These are phyloP conservation scores for Labroides dimidiatus DNA, from an alignment of 2,797 vertebrate species.

Conservation along the genomic window DNA sequence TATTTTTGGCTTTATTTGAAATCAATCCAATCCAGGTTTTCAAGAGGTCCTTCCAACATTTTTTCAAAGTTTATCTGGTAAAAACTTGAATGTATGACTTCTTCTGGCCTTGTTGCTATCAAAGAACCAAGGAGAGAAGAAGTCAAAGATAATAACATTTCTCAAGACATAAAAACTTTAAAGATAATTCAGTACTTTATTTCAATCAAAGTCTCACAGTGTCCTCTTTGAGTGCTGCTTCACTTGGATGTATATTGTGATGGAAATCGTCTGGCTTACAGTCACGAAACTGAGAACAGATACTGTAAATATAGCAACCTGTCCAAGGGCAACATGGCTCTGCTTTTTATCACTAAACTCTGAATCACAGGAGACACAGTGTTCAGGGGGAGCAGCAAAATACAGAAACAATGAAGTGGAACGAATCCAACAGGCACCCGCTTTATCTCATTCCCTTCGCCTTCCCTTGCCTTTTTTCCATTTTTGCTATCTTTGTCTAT, in stretches of 20 bases:
- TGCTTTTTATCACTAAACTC: slow-evolving; percentile 63
- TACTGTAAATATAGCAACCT: slow-evolving; percentile 67
- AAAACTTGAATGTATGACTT: neutral
- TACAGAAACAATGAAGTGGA: slow-evolving; percentile 85
- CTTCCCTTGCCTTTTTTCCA: slow-evolving; percentile 73
- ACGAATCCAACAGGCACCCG: slow-evolving; percentile 82
- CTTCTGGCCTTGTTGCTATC: slow-evolving; percentile 41
- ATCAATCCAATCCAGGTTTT: neutral
- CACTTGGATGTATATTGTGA: neutral
- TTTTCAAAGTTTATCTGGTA: no score
- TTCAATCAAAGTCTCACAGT: neutral
- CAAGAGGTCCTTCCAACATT: no score
- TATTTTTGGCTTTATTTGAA: no score
- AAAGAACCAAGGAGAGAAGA: slow-evolving; percentile 16
- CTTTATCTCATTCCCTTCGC: slow-evolving; percentile 81
- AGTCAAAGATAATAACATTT: neutral
- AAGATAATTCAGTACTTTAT: neutral
- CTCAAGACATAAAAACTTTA: neutral
- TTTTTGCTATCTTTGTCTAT: slow-evolving; percentile 85
- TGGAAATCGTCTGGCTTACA: slow-evolving; percentile 15
- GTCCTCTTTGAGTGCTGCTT: neutral
- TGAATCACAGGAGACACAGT: slow-evolving; percentile 61
- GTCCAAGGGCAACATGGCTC: slow-evolving; percentile 68
- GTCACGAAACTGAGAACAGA: slow-evolving; percentile 29
- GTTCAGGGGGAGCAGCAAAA: slow-evolving; percentile 50